phyloP scores from a whole-genome alignment of 92 coral and sea anemone species.

The Muricea muricata region DNA sequence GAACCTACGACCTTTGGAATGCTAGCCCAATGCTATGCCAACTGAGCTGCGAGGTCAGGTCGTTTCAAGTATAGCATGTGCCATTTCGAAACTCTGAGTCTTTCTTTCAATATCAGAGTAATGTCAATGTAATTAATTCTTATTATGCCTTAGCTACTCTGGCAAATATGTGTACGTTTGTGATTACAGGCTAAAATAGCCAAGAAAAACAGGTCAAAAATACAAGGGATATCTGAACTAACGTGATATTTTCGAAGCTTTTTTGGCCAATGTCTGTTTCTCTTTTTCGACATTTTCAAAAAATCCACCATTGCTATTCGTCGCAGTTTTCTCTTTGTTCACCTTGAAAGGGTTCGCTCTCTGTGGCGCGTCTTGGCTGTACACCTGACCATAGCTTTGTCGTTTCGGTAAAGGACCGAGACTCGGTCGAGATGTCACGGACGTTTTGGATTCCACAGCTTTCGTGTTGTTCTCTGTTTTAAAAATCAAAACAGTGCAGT shows the following conservation, averaged over 20 bases:
- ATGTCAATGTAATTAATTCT: too few species aligned
- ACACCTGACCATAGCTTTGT: slow-evolving; percentile 32
- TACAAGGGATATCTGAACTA: too few species aligned
- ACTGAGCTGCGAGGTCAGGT: too few species aligned
- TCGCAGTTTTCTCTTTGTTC: slow-evolving; percentile 60
- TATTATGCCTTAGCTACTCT: too few species aligned
- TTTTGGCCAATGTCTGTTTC: slow-evolving; percentile 61
- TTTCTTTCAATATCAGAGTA: too few species aligned
- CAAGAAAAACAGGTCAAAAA: too few species aligned
- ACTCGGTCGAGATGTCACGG: slow-evolving; percentile 39
- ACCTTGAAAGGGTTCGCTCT: slow-evolving; percentile 92
- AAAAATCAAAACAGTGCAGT: not conserved
- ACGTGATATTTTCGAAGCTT: slow-evolving; percentile 67
- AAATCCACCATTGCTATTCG: slow-evolving; percentile 76
- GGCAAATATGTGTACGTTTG: too few species aligned
- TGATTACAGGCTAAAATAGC: too few species aligned
- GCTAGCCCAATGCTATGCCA: too few species aligned
- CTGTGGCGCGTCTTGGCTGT: slow-evolving; percentile 72
- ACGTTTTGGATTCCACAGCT: not conserved
- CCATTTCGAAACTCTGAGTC: too few species aligned
- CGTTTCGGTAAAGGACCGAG: slow-evolving; percentile 61
- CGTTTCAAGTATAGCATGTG: too few species aligned
- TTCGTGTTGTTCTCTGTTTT: not conserved
- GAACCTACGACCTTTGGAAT: too few species aligned
- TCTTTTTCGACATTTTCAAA: slow-evolving; percentile 93